Evolutionary conservation across 23 tunicate species (phyloP), one percentile per base, ranked within the genome.

Genomic region (Clavelina lepadiformis): DNA sequence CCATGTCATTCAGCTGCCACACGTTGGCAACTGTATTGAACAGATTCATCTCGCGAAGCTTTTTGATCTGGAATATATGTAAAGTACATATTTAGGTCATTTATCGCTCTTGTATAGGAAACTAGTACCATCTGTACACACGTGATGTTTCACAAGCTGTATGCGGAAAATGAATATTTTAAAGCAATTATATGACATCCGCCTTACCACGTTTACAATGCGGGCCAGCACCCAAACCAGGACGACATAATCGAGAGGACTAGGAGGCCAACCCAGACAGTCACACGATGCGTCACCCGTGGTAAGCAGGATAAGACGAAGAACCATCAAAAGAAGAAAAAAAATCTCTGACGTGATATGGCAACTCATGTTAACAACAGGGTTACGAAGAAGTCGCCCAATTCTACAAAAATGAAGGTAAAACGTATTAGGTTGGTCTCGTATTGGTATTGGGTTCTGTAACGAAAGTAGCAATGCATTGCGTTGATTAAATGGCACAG

Each of bases 311-410:
- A 80, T 71, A 6, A 80, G 66, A 29, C 86, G 65, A 0, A 80
- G 11, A 13, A 70, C 35, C 72, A 80, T 71, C 0, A 80, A 64
- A 13, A 80, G 4, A 13, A 80, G 36, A 28, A 80, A 80, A n/a
- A 61, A 38, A 53, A 80, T 38, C 28, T 80, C 78, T 22, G 86
- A 80, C 25, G 57, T 72, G 38, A 80, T 71, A 58, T 80, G 86
- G 61, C 86, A 80, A 7, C 79, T 51, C 25, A 80, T 2, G 46
- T 71, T 80, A 34, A 80, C 78, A 30, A 71, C 71, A 4, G 86
- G 86, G 58, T 80, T 80, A 11, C 78, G 38, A 18, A 80, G 70
- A 51, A 71, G 50, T 19, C 61, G 26, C 2, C 86, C 86, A 1
- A 61, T 19, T 38, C 86, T 80, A 28, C 49, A 41, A 41, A 41